Percentiles rank a stretch among this genome's conserved stretches.
Conservation (phyloP, 2,797 vertebrate species). For the Aldrovandia affinis region DNA sequence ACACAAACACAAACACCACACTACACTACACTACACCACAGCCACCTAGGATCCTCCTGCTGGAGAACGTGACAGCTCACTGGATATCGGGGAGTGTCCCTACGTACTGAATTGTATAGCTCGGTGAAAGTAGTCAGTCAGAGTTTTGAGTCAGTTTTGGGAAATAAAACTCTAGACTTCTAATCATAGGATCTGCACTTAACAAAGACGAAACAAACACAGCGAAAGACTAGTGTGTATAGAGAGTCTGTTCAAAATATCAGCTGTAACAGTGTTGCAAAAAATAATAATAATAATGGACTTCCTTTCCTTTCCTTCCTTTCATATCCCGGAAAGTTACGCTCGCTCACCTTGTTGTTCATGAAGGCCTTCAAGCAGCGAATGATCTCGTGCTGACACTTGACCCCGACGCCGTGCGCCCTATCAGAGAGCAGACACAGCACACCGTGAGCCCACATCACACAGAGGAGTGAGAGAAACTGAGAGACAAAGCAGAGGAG, state of each 20-base stretch:
- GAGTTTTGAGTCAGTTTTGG: neutral
- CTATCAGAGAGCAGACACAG: constrained; percentile 43
- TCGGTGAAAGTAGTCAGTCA: neutral
- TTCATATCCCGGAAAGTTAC: neutral
- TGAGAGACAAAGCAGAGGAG: too few species aligned
- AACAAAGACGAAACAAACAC: neutral
- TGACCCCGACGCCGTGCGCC: constrained; percentile 57
- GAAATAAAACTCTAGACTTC: too few species aligned
- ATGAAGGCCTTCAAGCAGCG: constrained; percentile 93
- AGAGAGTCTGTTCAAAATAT: neutral
- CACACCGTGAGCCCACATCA: neutral
- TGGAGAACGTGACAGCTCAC: neutral
- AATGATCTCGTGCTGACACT: constrained; percentile 90
- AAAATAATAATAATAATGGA: neutral
- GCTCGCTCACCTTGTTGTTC: constrained; percentile 86
- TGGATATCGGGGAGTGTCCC: neutral
- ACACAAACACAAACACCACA: neutral
- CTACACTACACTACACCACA: too few species aligned
- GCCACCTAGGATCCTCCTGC: neutral
- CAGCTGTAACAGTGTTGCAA: neutral
- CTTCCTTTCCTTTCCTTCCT: neutral
- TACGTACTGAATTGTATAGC: neutral
- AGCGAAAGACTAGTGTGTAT: neutral
- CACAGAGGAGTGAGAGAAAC: neutral
- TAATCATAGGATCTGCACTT: neutral